phyloP scores from a whole-genome alignment of 2,113 vertebrate species.

The Pseudopodoces humilis region DNA sequence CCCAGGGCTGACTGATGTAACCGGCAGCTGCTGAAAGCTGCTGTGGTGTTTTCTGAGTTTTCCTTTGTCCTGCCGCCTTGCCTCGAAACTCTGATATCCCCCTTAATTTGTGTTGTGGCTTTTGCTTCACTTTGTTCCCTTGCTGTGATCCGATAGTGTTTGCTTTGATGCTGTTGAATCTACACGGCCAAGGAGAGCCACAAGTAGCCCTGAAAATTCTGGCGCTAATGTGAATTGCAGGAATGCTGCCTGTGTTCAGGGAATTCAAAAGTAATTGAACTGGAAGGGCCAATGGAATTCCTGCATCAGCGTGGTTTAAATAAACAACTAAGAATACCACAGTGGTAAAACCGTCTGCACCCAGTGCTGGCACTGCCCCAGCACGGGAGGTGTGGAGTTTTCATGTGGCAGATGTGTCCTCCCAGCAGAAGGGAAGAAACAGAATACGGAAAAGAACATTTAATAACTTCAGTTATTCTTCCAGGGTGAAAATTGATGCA shows the following conservation, averaged over 20 bases:
- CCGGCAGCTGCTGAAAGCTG: conserved; percentile 6
- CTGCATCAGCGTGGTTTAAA: not conserved
- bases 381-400: not conserved
- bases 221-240: not conserved
- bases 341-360: not conserved
- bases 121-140: not conserved
- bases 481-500: not conserved
- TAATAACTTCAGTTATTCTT: not conserved
- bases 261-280: conserved; percentile 23
- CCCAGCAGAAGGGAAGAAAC: not conserved
- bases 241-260: not conserved
- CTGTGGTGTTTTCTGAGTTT: not conserved
- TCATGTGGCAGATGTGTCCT: not conserved
- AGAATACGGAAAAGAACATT: not conserved
- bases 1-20: conserved; percentile 34
- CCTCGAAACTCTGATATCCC: not conserved
- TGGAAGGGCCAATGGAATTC: conserved; percentile 50
- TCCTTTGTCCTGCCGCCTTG: not conserved
- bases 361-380: not conserved
- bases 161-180: not conserved
- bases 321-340: conserved; percentile 15
- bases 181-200: not conserved
- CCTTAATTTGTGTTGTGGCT: not conserved
- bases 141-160: not conserved
- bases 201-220: not conserved